Conservation (phyloP, 2,113 vertebrate species). For the Vicugna pacos region DNA sequence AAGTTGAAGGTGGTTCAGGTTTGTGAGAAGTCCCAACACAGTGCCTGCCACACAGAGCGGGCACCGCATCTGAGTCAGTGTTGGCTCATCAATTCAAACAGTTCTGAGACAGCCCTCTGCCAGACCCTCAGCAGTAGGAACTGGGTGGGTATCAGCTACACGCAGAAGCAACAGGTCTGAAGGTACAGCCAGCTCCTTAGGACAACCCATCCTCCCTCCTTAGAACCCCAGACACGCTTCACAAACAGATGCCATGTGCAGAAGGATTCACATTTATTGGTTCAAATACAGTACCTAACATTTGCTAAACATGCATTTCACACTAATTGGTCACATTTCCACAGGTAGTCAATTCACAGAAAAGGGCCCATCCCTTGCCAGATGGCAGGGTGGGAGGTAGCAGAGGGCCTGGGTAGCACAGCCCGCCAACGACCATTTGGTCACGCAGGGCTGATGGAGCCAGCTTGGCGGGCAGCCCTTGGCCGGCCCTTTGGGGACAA, state of each 20-base stretch:
- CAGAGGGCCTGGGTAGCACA: constrained; percentile 76
- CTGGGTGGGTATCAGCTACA: not conserved
- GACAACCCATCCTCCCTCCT: not conserved
- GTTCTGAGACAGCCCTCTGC: not conserved
- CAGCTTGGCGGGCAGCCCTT: constrained; percentile 77
- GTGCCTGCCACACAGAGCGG: not conserved
- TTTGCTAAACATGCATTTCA: constrained; percentile 98
- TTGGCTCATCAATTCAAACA: not conserved
- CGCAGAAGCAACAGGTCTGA: not conserved
- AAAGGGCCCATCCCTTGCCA: constrained; percentile 85
- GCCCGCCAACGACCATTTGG: constrained; percentile 83
- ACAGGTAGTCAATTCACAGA: constrained; percentile 98
- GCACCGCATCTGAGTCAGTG: not conserved
- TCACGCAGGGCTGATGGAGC: constrained; percentile 66
- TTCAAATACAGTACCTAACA: constrained; percentile 97
- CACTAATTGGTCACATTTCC: constrained; percentile 98
- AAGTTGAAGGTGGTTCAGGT: not conserved
- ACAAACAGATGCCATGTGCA: constrained; percentile 85
- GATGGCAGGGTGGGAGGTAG: constrained; percentile 79
- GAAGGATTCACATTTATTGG: constrained; percentile 99
- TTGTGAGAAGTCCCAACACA: not conserved
- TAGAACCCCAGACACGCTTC: constrained; percentile 36
- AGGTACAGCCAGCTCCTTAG: not conserved
- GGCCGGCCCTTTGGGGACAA: constrained; percentile 78
- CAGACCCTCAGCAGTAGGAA: not conserved